These are phyloP conservation scores for Ophiodon elongatus DNA, from an alignment of 2,113 vertebrate genomes.

Conservation along the genomic window DNA sequence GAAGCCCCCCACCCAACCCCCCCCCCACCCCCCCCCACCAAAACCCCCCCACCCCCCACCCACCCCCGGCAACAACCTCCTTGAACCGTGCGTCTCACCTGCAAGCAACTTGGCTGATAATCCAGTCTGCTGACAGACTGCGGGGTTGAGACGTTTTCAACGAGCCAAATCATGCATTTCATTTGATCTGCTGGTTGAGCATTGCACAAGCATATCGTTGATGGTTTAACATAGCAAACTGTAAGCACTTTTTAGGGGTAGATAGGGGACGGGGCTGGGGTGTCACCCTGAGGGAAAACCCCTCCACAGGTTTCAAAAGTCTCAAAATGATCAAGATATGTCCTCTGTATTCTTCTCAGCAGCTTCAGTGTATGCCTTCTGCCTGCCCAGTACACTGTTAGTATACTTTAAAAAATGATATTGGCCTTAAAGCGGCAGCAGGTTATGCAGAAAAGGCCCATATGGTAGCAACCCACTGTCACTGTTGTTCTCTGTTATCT, in stretches of 20 bases:
- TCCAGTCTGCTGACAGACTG: not conserved
- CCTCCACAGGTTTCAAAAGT: no score
- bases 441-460: not conserved
- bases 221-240: slow-evolving; percentile 12
- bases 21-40: no score
- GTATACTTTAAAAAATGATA: not conserved
- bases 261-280: not conserved
- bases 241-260: not conserved
- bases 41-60: no score
- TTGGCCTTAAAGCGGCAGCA: slow-evolving; percentile 6
- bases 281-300: not conserved
- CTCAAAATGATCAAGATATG: no score
- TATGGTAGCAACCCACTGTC: not conserved
- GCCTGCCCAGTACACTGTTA: not conserved
- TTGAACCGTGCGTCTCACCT: not conserved
- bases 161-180: not conserved
- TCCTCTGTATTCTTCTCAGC: no score
- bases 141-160: not conserved
- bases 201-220: slow-evolving; percentile 5
- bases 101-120: slow-evolving; percentile 1
- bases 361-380: not conserved
- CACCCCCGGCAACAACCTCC: not conserved
- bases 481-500: not conserved
- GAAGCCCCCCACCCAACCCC: not conserved
- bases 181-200: slow-evolving; percentile 21